Base-by-base conservation (phyloP, 2,113 vertebrate species). In the Phoxinus phoxinus region DNA sequence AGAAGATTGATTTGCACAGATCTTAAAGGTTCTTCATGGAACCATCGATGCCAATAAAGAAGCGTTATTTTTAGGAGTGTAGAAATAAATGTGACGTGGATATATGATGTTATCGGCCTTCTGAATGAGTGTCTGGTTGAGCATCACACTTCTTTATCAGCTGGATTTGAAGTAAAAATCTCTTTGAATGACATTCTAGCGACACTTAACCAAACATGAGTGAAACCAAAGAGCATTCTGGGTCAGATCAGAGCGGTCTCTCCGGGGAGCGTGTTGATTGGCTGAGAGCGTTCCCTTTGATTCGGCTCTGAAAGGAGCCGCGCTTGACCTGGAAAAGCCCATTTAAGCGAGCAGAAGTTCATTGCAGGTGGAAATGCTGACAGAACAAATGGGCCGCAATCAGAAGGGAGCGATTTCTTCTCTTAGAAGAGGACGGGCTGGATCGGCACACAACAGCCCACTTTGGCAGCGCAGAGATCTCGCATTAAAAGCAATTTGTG, bases 281-380 rank as follows among this genome's bases (percentile, higher is more conserved):
- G 53, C 53, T 0, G 51, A 53, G 59, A 76, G 46, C 41, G n/a
- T 35, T 59, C 10, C 63, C 77, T 86, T 86, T 86, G 75, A 75
- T 86, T 63, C 21, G 0, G 23, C 69, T 80, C 65, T 80, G 67
- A 84, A 71, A 86, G 65, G 35, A 80, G 8, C 27, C 27, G 19
- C 12, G 61, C 51, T 86, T 75, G 65, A 80, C 80, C 80, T 85
- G 84, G 83, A 87, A 87, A 87, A 58, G 41, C 10, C 35, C 71
- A 58, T 79, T 75, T 69, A 87, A 85, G 83, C 72, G 82, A 78
- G 69, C 72, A 76, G 51, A 77, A 74, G 79, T 74, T 53, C 69
- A 72, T 21, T 11, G 53, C 84, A 74, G 80, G 75, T 86, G 84
- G 63, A 86, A 75, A 41, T 79, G 84, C 80, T 87, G 86, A 87